Evolutionary conservation across 2,113 vertebrate species (phyloP), one percentile per base, ranked within the genome.

Genomic region (Baryphthengus martii): DNA sequence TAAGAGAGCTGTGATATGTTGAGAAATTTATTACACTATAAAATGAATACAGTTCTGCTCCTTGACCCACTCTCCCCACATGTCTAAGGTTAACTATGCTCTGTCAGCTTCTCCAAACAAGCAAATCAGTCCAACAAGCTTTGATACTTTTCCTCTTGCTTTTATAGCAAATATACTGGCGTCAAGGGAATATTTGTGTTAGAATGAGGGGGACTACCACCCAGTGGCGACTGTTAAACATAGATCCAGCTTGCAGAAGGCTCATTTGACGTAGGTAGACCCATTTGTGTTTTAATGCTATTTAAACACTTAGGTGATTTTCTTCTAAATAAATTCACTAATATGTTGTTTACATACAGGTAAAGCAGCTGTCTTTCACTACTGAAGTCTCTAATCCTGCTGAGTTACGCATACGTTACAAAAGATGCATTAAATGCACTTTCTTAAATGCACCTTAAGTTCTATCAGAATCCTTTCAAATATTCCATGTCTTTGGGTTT

Each of bases 11-110:
- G 42, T 56, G 70, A 86, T 81, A 81, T 37, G 79, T n/a, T 90
- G 80, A 86, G 95, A 96, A 44, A 81, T 93, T 94, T 96, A 95
- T 94, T 95, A 88, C 90, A 78, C 61, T 74, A 53, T 81, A 84
- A 95, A 96, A 91, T 72, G 5, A 90, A 88, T 67, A 72, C 9
- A 53, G 31, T 85, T 25, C 40, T 90, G 85, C 65, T 95, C 73
- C 65, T n/a, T 95, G 85, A 79, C 55, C 24, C 11, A 17, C 10
- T 7, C 6, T 10, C 4, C 3, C 20, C 8, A 17, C 42, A 76
- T 8, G 17, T n/a, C 55, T 90, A 80, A 91, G 90, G 85, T 85
- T 83, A 92, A 4, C 29, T 86, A 33, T 81, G 73, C 76, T 92
- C 83, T 89, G 40, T 45, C 72, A 94, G 76, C 76, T 68, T 95